Evolutionary conservation across 2,113 vertebrate genomes (phyloP).

Genomic region (Ranitomeya variabilis): DNA sequence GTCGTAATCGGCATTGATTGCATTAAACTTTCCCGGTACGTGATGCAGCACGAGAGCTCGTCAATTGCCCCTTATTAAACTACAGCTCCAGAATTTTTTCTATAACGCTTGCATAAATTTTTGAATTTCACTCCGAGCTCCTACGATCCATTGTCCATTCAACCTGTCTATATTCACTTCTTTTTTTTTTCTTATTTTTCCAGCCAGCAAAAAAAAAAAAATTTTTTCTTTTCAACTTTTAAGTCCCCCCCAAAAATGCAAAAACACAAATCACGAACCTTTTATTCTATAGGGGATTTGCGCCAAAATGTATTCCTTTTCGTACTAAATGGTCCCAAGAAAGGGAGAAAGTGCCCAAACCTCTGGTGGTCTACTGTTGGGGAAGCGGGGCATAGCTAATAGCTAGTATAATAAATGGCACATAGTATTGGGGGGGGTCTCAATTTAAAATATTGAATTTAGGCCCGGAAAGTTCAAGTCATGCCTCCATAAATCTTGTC

Average conservation of each 20-base stretch:
- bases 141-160: background rate
- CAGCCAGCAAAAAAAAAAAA: background rate
- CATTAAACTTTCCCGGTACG: background rate
- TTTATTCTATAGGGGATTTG: background rate
- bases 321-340: no score
- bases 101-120: background rate
- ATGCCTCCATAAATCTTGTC: background rate
- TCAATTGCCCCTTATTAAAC: background rate
- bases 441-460: background rate
- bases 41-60: background rate
- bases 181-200: background rate
- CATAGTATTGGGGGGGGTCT: background rate
- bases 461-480: background rate
- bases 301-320: background rate
- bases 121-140: background rate
- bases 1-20: background rate
- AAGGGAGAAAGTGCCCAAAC: background rate
- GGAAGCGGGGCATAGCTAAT: background rate
- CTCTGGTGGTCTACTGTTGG: background rate
- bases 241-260: background rate
- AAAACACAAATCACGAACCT: background rate
- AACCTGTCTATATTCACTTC: background rate
- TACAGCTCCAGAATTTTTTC: background rate
- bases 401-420: background rate
- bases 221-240: background rate